Conservation (phyloP, 1,140 invertebrate genomes). For the Zaprionus capensis region DNA sequence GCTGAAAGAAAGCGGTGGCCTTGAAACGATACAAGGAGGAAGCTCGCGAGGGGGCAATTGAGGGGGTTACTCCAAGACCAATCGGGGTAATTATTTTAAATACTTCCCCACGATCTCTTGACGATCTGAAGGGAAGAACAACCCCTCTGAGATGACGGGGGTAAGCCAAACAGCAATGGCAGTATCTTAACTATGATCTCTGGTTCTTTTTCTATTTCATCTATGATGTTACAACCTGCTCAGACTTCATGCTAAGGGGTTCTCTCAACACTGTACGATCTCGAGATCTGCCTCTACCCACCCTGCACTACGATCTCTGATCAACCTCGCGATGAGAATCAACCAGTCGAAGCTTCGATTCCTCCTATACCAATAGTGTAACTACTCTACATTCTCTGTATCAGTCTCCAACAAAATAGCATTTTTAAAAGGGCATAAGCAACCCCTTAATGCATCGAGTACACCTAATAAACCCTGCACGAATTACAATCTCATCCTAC, state of each 20-base stretch:
- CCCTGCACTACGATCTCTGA: background rate
- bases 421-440: too few species aligned
- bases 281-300: too few species aligned
- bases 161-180: background rate
- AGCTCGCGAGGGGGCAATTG: background rate
- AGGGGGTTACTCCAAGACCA: background rate
- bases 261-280: background rate
- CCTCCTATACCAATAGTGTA: too few species aligned
- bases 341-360: too few species aligned
- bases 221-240: too few species aligned
- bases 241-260: too few species aligned
- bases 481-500: background rate
- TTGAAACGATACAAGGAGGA: slow-evolving; percentile 44
- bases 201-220: too few species aligned
- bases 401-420: slow-evolving; percentile 65
- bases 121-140: background rate
- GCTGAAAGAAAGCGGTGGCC: slow-evolving; percentile 28
- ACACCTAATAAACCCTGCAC: too few species aligned
- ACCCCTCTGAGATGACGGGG: background rate
- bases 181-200: too few species aligned
- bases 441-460: too few species aligned
- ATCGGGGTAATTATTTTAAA: background rate
- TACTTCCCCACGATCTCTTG: background rate
- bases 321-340: too few species aligned
- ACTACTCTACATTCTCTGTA: background rate